These are phyloP conservation scores for Ferdinandea cuprea DNA, from an alignment of 2,888 invertebrate species.

Conservation along the genomic window DNA sequence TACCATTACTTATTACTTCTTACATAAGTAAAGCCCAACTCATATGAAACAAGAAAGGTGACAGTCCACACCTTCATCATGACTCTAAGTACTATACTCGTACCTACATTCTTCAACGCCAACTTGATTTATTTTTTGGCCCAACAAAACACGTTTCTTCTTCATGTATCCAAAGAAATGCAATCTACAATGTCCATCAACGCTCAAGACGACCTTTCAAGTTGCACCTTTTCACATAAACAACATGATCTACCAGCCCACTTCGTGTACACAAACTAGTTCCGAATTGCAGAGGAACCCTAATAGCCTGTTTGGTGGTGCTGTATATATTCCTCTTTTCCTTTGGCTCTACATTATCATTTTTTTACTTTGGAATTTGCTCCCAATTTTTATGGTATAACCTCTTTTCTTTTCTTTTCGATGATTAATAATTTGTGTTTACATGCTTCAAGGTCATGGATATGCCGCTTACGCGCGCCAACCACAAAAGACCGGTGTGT, in stretches of 20 bases:
- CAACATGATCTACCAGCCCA: slow-evolving; percentile 24
- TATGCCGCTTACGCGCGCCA: slow-evolving; percentile 12
- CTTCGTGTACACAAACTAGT: neutral
- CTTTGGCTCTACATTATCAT: neutral
- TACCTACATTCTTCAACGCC: too few species aligned
- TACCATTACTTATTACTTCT: neutral
- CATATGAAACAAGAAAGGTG: neutral
- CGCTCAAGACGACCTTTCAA: slow-evolving; percentile 14
- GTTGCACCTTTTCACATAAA: slow-evolving; percentile 6
- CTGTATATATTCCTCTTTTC: neutral
- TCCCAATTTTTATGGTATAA: slow-evolving; percentile 24
- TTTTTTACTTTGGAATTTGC: slow-evolving; percentile 20
- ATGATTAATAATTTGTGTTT: slow-evolving; percentile 48
- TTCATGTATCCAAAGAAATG: neutral
- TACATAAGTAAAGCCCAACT: neutral
- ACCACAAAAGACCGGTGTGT: slow-evolving; percentile 44
- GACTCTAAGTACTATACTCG: neutral
- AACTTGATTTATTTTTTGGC: neutral
- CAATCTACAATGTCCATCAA: neutral
- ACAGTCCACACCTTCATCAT: slow-evolving; percentile 7
- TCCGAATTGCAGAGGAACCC: neutral
- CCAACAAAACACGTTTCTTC: slow-evolving; percentile 7
- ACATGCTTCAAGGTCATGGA: slow-evolving; percentile 60
- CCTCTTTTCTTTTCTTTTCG: slow-evolving; percentile 9
- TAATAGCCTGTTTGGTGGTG: neutral